Conservation (phyloP, 2,113 vertebrate species). For the Datnioides undecimradiatus region DNA sequence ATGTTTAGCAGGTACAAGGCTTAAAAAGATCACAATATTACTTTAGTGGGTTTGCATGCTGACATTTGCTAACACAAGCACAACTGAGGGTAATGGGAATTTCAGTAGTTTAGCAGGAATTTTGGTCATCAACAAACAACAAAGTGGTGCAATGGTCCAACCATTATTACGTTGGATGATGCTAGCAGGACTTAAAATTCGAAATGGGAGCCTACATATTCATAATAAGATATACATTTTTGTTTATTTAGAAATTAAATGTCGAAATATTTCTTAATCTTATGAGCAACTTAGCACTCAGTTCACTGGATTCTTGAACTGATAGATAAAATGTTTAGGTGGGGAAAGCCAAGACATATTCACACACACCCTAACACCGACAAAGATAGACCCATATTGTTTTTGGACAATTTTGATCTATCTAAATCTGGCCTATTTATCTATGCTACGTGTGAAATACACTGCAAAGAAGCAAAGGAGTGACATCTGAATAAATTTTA, state of each 20-base stretch:
- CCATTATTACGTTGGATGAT: no score
- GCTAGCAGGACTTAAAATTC: no score
- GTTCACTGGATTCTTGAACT: no score
- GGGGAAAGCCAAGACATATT: no score
- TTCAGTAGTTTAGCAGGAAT: background rate
- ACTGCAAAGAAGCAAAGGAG: background rate
- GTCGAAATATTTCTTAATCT: background rate
- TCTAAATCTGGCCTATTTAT: no score
- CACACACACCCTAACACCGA: no score
- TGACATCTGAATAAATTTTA: background rate
- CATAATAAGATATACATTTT: background rate
- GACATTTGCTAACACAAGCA: background rate
- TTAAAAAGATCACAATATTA: background rate
- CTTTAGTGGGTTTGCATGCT: background rate
- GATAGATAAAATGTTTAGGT: no score
- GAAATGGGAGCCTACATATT: background rate
- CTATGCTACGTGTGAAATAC: no score
- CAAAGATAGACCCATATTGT: no score
- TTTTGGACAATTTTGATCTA: no score
- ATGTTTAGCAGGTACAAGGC: background rate
- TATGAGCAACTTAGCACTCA: background rate
- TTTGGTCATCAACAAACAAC: background rate
- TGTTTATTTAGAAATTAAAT: background rate
- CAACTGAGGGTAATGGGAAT: no score
- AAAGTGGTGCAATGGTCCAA: background rate